A percentile compares a stretch with the other conserved stretches of the same genome.
phyloP scores from a whole-genome alignment of 2,113 vertebrate species.

The Oncorhynchus tshawytscha region DNA sequence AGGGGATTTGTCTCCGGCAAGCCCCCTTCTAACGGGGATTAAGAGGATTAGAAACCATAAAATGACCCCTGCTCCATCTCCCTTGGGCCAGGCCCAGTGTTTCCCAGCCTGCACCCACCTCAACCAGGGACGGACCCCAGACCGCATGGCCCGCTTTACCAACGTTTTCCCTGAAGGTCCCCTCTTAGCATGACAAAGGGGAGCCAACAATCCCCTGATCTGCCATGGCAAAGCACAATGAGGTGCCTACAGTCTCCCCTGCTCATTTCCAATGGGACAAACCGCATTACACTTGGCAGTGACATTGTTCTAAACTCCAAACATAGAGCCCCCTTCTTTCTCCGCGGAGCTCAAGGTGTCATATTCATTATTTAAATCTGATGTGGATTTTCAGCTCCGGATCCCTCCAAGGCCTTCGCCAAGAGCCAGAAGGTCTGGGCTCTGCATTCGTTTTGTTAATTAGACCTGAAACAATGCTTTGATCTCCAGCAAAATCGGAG shows the following conservation, averaged over 20 bases:
- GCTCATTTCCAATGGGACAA: slow-evolving; percentile 87
- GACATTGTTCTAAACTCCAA: slow-evolving; percentile 87
- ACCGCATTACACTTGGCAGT: slow-evolving; percentile 87
- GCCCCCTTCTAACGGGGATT: slow-evolving; percentile 90
- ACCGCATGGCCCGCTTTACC: slow-evolving; percentile 73
- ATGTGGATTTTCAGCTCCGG: slow-evolving; percentile 84
- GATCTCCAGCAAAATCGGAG: slow-evolving; percentile 85
- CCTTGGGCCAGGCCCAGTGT: slow-evolving; percentile 80
- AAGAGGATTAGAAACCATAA: slow-evolving; percentile 98
- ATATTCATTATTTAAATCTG: slow-evolving; percentile 99
- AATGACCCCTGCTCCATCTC: slow-evolving; percentile 84
- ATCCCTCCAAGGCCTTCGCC: slow-evolving; percentile 87
- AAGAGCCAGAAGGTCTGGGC: slow-evolving; percentile 91
- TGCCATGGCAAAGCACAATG: slow-evolving; percentile 82
- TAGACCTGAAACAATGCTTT: slow-evolving; percentile 90
- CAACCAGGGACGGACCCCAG: slow-evolving; percentile 73
- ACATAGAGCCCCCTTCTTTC: slow-evolving; percentile 77
- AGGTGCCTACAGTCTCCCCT: slow-evolving; percentile 74
- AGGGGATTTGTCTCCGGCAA: slow-evolving; percentile 86
- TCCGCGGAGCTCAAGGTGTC: slow-evolving; percentile 89
- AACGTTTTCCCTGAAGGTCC: slow-evolving; percentile 79
- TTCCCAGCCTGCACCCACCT: slow-evolving; percentile 65
- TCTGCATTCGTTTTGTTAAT: slow-evolving; percentile 93
- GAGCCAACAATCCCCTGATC: slow-evolving; percentile 71
- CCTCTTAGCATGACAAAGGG: slow-evolving; percentile 93